A percentile compares a stretch with the other conserved stretches of the same genome.
phyloP scores from a whole-genome alignment of 35 echinoderm and acorn worm genomes.

The Heliocidaris erythrogramma region DNA sequence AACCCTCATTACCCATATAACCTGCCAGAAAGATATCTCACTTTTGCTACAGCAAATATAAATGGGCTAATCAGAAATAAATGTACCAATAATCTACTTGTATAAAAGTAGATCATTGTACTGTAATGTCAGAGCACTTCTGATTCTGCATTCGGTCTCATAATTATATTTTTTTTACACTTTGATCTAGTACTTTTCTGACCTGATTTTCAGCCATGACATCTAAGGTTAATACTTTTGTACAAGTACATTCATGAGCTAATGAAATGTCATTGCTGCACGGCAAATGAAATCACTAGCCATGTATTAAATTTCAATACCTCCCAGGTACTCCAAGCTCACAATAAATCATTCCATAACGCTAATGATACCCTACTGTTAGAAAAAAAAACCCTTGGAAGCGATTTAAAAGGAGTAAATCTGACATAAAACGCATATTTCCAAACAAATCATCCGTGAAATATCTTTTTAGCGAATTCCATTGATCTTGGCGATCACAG shows the following conservation, averaged over 20 bases:
- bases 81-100: too few relatives aligned
- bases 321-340: neutral
- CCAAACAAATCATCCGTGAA: neutral
- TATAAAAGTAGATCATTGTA: too few relatives aligned
- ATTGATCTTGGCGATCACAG: neutral
- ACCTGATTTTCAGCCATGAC: neutral
- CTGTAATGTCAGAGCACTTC: neutral
- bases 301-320: neutral
- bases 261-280: neutral
- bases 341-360: constrained; percentile 7
- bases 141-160: neutral
- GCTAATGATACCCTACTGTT: neutral
- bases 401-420: neutral
- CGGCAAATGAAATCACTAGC: neutral
- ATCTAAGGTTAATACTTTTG: neutral
- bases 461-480: neutral
- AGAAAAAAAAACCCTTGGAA: neutral
- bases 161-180: neutral
- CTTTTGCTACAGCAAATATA: too few relatives aligned
- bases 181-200: neutral
- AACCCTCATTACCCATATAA: too few relatives aligned
- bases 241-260: neutral
- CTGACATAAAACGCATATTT: constrained; percentile 3
- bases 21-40: too few relatives aligned
- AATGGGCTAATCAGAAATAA: too few relatives aligned